Base-by-base conservation (phyloP, 92 coral and sea anemone species). In the Umimayanthus chanpuru region DNA sequence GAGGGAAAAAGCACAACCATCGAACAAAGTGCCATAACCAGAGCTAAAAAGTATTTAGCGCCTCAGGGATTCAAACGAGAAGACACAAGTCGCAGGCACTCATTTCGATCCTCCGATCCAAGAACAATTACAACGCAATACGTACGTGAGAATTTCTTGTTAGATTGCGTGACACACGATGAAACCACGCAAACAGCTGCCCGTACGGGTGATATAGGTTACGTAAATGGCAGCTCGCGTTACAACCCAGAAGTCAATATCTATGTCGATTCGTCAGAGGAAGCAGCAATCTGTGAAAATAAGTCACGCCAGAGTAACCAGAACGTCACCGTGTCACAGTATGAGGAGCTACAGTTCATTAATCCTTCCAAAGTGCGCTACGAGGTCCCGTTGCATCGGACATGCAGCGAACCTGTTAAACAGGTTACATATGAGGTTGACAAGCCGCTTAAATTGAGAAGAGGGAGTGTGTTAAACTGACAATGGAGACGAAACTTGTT, bases 351-450 rank as follows among this genome's bases (percentile, higher is more conserved):
- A 26, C 78, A 23, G 3, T 20, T 83, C 64, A 25, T 40, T 10
- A 67, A 47, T 71, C 68, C 44, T 43, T 25, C 66, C 1, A 47
- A 68, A 47, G 79, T 44, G 64, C 5, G 4, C 15, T 47, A 47
- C 65, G 70, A 83, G 68, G 44, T 9, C 11, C 44, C 30, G 3
- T 15, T 70, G 25, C 40, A 3, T 68, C 65, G 87, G 4, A 71
- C 87, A 3, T 43, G 18, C 49, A 83, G 87, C 28, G 87, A 68
- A 5, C 87, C 87, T 0, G 74, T 83, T 55, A 70, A 14, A 25
- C 25, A 7, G 6, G 77, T 14, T 28, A 72, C 43, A 16, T 56
- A 41, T 10, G 87, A n/a, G 28, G 43, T 12, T 11, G 73, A 25
- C n/a, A 70, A n/a, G 1, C 28, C 11, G 44, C 14, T 9, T 9